Evolutionary conservation across 1,140 invertebrate species (phyloP).

Genomic region (Ceratosolen fusciceps): DNA sequence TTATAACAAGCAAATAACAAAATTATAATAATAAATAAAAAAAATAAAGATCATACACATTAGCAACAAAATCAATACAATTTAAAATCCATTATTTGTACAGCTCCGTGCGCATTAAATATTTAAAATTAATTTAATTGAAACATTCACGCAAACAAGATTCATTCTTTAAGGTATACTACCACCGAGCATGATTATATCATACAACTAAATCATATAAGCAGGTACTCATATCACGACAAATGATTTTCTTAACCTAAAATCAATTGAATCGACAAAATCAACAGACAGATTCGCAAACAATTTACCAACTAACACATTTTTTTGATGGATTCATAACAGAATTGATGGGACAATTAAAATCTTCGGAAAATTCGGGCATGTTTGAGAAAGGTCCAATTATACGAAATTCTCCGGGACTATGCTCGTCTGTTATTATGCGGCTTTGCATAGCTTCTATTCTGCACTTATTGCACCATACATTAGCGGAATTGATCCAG

Average conservation of each 20-base stretch:
- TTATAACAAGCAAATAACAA: no score
- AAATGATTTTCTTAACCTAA: background rate
- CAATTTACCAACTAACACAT: constrained; percentile 67
- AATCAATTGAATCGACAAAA: no score
- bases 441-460: constrained; percentile 68
- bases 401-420: constrained; percentile 81
- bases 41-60: no score
- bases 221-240: background rate
- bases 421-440: constrained; percentile 81
- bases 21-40: no score
- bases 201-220: background rate
- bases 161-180: no score
- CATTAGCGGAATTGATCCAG: constrained; percentile 71
- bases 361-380: constrained; percentile 76
- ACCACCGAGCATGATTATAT: no score
- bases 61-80: no score
- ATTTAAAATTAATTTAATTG: no score
- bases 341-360: constrained; percentile 74
- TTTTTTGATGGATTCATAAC: constrained; percentile 79
- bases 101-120: no score
- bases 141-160: no score
- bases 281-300: no score
- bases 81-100: no score
- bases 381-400: constrained; percentile 78
- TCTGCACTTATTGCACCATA: constrained; percentile 70